phyloP scores from a whole-genome alignment of 2,888 invertebrate genomes.

The Hyppa rectilinea region DNA sequence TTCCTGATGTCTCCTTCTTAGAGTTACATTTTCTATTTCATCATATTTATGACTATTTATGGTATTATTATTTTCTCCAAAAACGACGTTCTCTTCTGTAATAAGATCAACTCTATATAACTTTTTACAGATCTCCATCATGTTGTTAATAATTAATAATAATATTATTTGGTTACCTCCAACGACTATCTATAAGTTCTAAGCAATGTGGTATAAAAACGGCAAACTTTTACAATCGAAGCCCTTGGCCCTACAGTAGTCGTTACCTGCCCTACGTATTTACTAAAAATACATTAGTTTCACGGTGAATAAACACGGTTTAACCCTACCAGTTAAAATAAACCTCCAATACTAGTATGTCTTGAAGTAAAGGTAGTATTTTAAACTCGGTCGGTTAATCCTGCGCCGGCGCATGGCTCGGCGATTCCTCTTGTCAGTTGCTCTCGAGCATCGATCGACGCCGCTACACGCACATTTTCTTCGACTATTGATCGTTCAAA shows the following conservation, averaged over 20 bases:
- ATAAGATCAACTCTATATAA: neutral
- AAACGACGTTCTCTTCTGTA: neutral
- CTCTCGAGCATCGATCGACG: conserved; percentile 84
- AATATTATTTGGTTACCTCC: conserved; percentile 28
- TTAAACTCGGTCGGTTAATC: conserved; percentile 75
- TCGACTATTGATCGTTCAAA: conserved; percentile 78
- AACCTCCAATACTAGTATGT: neutral
- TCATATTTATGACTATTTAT: neutral
- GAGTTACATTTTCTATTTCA: neutral
- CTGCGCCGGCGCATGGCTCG: conserved; percentile 85
- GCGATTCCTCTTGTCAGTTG: conserved; percentile 86
- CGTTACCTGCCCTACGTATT: conserved; percentile 86
- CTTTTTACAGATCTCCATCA: neutral
- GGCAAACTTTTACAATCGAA: conserved; percentile 70
- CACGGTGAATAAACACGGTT: conserved; percentile 86
- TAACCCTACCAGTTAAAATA: conserved; percentile 65
- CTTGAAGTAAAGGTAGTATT: conserved; percentile 48
- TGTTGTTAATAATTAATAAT: neutral
- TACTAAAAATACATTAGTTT: conserved; percentile 88
- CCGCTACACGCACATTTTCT: conserved; percentile 68
- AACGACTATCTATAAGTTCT: conserved; percentile 21
- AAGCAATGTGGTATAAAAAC: conserved; percentile 52
- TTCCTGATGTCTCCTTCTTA: conserved; percentile 18
- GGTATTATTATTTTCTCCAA: neutral
- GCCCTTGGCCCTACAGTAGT: conserved; percentile 85